Evolutionary conservation across 2,888 invertebrate species (phyloP), one percentile per base, ranked within the genome.

Genomic region (Lutraria lutraria): DNA sequence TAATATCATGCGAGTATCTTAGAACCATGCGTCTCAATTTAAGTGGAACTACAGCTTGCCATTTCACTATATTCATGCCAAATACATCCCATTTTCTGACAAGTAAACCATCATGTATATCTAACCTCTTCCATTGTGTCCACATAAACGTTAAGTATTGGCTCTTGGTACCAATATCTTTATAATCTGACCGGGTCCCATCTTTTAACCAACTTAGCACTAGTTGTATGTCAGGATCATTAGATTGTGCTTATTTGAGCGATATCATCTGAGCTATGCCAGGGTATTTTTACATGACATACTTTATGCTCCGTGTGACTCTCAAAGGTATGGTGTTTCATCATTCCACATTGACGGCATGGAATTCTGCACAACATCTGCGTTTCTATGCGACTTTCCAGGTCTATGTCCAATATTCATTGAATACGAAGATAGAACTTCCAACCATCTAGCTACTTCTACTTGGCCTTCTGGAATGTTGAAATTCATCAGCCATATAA

Each of bases 401-500:
- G 81, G 84, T 21, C 85, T 29, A 52, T 88, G 85, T 34, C 43
- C 79, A 0, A 88, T 85, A 0, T 63, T n/a, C 43, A 88, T 82
- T 19, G 68, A 34, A 79, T 54, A 88, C 0, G 88, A 16, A 3
- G 85, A 82, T 8, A 88, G 29, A 19, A 85, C 12, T 19, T 85
- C 81, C 0, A 88, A 19, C 88, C 88, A 88, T 52, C 85, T 0
- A 0, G 85, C 88, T n/a, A n/a, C n/a, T n/a, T n/a, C n/a, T 34
- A 88, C 85, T 25, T 88, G 88, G 0, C 88, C 85, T 43, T 85
- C 88, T n/a, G 88, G 88, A 56, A 85, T 88, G 82, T 88, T 88
- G 76, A 85, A 85, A 43, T 60, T 53, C 85, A 86, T 85, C 0
- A 85, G 21, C 86, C 86, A 88, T 19, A 60, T 68, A 13, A 88